A percentile compares a stretch with the other conserved stretches of the same genome.
Evolutionary conservation across 2,888 invertebrate genomes (phyloP).

Genomic region (Muscina levida): DNA sequence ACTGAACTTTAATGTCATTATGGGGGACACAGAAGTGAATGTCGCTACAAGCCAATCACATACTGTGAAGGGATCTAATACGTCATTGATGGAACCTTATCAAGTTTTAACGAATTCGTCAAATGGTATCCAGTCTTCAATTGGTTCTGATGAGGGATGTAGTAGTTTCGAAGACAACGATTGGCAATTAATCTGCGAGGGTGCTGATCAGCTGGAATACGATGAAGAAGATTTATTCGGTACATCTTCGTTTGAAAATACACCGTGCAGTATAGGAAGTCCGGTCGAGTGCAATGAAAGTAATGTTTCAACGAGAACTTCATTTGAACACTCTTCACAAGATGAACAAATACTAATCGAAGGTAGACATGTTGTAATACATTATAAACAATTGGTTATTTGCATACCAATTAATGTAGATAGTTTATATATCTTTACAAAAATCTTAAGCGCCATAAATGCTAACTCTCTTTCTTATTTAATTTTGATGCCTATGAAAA

Average conservation of each 20-base stretch:
- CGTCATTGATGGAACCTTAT: neutral
- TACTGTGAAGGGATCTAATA: neutral
- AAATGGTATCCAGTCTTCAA: neutral
- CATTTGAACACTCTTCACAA: slow-evolving; percentile 60
- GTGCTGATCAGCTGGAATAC: slow-evolving; percentile 71
- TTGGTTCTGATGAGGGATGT: slow-evolving; percentile 19
- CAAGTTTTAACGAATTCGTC: neutral
- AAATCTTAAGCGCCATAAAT: no score
- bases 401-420: no score
- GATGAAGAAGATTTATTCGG: slow-evolving; percentile 70
- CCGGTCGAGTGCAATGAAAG: slow-evolving; percentile 1
- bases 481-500: no score
- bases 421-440: no score
- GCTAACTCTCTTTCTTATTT: no score
- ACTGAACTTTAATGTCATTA: no score
- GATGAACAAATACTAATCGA: slow-evolving; percentile 78
- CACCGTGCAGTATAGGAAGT: slow-evolving; percentile 5
- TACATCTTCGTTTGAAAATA: slow-evolving; percentile 52
- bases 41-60: neutral
- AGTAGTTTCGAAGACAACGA: slow-evolving; percentile 20
- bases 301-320: slow-evolving; percentile 18
- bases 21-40: neutral
- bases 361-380: slow-evolving; percentile 69
- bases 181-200: slow-evolving; percentile 64
- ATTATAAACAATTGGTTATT: no score